Percentiles rank a stretch among this genome's conserved stretches.
phyloP scores from a whole-genome alignment of 2,888 invertebrate genomes.

The Acronicta leporina region DNA sequence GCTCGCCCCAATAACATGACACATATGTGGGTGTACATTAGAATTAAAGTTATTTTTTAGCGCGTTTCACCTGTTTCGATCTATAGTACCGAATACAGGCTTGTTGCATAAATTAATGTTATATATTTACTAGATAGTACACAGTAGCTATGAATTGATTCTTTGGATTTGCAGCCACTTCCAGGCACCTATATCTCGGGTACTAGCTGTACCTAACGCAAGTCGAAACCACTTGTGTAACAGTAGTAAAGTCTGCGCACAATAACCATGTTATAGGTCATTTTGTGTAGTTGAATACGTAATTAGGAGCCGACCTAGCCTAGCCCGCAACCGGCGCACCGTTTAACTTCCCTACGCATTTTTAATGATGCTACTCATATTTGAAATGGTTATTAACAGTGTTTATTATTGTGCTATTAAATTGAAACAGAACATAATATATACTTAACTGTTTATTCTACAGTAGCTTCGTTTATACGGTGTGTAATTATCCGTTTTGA shows the following conservation, averaged over 20 bases:
- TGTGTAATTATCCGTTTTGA: too few relatives aligned
- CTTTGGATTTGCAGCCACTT: constrained; percentile 40
- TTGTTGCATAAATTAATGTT: too few relatives aligned
- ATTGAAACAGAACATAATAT: too few relatives aligned
- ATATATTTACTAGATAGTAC: too few relatives aligned
- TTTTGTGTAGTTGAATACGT: constrained; percentile 76
- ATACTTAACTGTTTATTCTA: too few relatives aligned
- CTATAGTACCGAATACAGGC: too few relatives aligned
- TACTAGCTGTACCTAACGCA: constrained; percentile 64
- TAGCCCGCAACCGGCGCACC: constrained; percentile 21
- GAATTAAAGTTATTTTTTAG: too few relatives aligned
- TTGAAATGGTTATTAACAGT: constrained; percentile 3
- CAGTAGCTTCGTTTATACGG: too few relatives aligned
- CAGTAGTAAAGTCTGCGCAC: constrained; percentile 77
- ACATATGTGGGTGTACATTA: too few relatives aligned
- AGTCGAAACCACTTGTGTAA: constrained; percentile 78
- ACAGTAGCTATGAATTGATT: neutral
- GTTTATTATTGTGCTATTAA: neutral
- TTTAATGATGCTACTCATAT: constrained; percentile 33
- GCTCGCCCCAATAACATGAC: too few relatives aligned
- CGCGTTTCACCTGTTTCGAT: too few relatives aligned
- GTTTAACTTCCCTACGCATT: constrained; percentile 29
- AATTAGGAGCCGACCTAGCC: constrained; percentile 65
- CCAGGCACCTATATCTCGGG: constrained; percentile 50
- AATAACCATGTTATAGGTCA: constrained; percentile 81